Percentiles rank a stretch among this genome's conserved stretches.
Evolutionary conservation across 2,113 vertebrate species (phyloP).

Genomic region (Stegastes partitus): DNA sequence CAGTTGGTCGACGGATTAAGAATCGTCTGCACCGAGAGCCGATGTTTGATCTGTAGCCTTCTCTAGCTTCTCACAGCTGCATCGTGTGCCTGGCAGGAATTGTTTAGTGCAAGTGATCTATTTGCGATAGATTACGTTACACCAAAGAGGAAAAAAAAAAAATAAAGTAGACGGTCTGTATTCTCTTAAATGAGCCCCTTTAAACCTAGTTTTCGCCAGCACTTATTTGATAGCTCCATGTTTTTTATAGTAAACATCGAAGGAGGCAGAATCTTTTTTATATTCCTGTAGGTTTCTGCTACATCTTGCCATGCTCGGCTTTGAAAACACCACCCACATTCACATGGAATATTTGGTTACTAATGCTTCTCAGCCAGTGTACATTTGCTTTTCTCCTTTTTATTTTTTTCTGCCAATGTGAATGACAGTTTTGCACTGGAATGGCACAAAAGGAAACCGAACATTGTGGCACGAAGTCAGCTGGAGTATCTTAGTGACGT

Average conservation of each 20-base stretch:
- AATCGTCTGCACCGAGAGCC: background rate
- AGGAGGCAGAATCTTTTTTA: constrained; percentile 27
- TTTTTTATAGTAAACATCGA: constrained; percentile 27
- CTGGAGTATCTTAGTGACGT: background rate
- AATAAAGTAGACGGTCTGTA: background rate
- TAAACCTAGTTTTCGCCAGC: constrained; percentile 11
- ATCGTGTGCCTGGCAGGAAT: constrained; percentile 74
- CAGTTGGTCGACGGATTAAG: background rate
- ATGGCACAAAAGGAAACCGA: background rate
- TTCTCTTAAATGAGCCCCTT: background rate
- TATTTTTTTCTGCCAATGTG: background rate
- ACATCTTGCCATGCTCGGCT: background rate
- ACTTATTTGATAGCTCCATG: constrained; percentile 2
- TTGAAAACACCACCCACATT: background rate
- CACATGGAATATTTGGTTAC: background rate
- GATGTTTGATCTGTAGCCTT: constrained; percentile 60
- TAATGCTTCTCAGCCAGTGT: background rate
- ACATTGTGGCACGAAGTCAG: background rate
- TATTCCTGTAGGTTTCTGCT: background rate
- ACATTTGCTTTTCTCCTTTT: background rate
- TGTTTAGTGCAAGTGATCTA: constrained; percentile 55
- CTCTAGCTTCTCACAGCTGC: constrained; percentile 53
- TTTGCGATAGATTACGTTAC: constrained; percentile 68
- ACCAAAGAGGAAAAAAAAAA: constrained; percentile 80
- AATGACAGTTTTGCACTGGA: constrained; percentile 15